phyloP scores from a whole-genome alignment of 2,888 invertebrate genomes.

The Hypomecis punctinalis region DNA sequence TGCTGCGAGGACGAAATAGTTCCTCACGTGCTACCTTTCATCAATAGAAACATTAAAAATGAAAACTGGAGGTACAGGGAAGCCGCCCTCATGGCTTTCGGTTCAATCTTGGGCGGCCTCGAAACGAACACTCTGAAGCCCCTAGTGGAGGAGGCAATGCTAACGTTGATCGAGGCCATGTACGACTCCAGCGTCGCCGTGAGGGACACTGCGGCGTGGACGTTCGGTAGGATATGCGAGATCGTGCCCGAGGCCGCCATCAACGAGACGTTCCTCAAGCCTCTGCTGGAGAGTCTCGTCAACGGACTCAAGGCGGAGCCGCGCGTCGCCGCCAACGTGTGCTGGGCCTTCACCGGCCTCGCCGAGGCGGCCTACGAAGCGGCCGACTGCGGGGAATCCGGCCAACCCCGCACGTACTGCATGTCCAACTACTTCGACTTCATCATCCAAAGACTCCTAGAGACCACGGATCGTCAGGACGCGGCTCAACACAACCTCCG shows the following conservation, averaged over 20 bases:
- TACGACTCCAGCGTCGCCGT: slow-evolving; percentile 97
- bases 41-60: slow-evolving; percentile 96
- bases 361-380: slow-evolving; percentile 99
- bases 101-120: slow-evolving; percentile 96
- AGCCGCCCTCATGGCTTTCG: slow-evolving; percentile 99
- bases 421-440: slow-evolving; percentile 97
- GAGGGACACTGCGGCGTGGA: slow-evolving; percentile 99
- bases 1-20: slow-evolving; percentile 99
- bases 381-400: slow-evolving; percentile 88
- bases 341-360: slow-evolving; percentile 99
- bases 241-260: slow-evolving; percentile 98
- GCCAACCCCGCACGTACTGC: slow-evolving; percentile 95
- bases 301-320: slow-evolving; percentile 96
- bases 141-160: slow-evolving; percentile 98
- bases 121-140: slow-evolving; percentile 94
- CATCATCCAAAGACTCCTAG: slow-evolving; percentile 95
- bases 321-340: slow-evolving; percentile 98
- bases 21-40: slow-evolving; percentile 97
- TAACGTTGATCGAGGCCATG: slow-evolving; percentile 97
- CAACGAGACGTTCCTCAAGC: slow-evolving; percentile 92
- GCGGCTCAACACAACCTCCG: slow-evolving; percentile 97
- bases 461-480: slow-evolving; percentile 97
- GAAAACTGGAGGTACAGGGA: slow-evolving; percentile 97
- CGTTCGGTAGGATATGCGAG: slow-evolving; percentile 98
- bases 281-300: slow-evolving; percentile 91